These are phyloP conservation scores for Beris morrisii DNA, from an alignment of 2,888 invertebrate genomes.

Conservation along the genomic window DNA sequence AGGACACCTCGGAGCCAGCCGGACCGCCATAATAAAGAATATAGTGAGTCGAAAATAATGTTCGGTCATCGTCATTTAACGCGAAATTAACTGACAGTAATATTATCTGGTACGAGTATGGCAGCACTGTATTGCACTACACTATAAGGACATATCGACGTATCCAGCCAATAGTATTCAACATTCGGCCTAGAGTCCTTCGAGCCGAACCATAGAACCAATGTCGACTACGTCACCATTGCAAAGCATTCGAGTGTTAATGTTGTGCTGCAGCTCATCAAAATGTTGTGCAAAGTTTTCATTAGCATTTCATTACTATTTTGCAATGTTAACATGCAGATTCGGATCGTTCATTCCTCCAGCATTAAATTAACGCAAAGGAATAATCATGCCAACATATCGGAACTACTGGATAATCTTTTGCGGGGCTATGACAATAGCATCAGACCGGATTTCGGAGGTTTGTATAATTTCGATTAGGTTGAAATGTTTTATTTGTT, in stretches of 20 bases:
- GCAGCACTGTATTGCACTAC: too few relatives aligned
- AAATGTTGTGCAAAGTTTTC: slow-evolving; percentile 42
- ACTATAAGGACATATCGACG: too few relatives aligned
- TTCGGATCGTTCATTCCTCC: slow-evolving; percentile 22
- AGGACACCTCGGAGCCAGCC: too few relatives aligned
- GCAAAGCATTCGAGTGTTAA: slow-evolving; percentile 25
- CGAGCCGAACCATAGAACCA: neutral
- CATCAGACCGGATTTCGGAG: slow-evolving; percentile 77
- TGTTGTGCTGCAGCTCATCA: slow-evolving; percentile 28
- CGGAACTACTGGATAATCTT: slow-evolving; percentile 71
- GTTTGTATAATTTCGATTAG: slow-evolving; percentile 54
- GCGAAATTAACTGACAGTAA: too few relatives aligned
- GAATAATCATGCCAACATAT: slow-evolving; percentile 74
- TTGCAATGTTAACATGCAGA: slow-evolving; percentile 44
- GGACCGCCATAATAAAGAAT: too few relatives aligned
- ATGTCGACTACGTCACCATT: neutral
- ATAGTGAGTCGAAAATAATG: too few relatives aligned
- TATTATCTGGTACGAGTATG: too few relatives aligned
- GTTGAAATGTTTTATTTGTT: too few relatives aligned
- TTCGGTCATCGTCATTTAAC: too few relatives aligned
- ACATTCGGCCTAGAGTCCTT: neutral
- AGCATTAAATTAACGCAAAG: slow-evolving; percentile 58
- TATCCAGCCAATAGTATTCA: neutral
- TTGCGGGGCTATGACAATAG: slow-evolving; percentile 79
- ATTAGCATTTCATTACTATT: slow-evolving; percentile 43